Evolutionary conservation across 2,113 vertebrate species (phyloP).

Genomic region (Pygoscelis adeliae): DNA sequence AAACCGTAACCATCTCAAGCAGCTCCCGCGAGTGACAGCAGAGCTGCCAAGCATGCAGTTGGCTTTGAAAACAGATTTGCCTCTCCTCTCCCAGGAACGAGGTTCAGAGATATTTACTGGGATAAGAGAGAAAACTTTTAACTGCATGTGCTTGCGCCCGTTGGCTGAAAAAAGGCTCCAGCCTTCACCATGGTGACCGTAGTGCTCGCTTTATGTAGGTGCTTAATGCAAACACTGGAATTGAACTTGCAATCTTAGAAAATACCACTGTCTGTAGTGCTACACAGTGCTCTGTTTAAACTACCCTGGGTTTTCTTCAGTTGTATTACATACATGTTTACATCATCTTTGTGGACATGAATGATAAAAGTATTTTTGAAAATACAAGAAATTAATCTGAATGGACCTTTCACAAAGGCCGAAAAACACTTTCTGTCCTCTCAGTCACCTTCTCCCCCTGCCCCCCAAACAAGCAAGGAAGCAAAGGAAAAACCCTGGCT

Average conservation of each 20-base stretch:
- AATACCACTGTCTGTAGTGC: background rate
- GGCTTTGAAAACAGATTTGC: background rate
- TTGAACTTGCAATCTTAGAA: background rate
- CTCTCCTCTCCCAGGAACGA: background rate
- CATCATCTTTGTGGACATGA: background rate
- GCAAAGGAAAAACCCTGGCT: background rate
- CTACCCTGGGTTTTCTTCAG: background rate
- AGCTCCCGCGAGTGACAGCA: background rate
- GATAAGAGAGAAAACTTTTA: background rate
- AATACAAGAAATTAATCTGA: background rate
- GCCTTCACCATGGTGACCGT: background rate
- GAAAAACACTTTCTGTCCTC: background rate
- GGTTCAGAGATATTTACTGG: background rate
- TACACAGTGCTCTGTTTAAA: background rate
- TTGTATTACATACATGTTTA: background rate
- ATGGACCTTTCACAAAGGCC: background rate
- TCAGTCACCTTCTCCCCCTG: background rate
- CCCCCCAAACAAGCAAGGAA: background rate
- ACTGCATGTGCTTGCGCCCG: rapidly evolving
- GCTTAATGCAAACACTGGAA: background rate
- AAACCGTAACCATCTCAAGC: background rate
- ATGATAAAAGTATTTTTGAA: background rate
- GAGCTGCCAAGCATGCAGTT: background rate
- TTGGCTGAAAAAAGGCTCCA: background rate
- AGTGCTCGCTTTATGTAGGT: background rate